These are phyloP conservation scores for Lepidurus couesii DNA, from an alignment of 1,140 invertebrate species.

Conservation along the genomic window DNA sequence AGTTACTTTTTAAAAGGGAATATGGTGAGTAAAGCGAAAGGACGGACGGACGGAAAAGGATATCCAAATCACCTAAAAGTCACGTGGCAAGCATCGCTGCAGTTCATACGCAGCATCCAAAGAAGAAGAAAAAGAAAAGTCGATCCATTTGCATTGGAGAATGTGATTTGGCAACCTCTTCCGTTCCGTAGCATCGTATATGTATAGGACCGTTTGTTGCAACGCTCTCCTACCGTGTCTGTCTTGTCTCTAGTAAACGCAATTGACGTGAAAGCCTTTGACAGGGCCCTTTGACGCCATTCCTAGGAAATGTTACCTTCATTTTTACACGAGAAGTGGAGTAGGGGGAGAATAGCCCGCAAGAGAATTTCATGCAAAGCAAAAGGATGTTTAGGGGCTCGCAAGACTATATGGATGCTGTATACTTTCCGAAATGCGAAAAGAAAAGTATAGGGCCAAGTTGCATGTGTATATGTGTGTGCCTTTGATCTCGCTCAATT, in stretches of 20 bases:
- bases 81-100: not conserved
- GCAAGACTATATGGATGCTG: not conserved
- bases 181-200: not conserved
- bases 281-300: not conserved
- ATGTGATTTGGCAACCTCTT: conserved; percentile 2
- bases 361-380: conserved; percentile 17
- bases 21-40: not conserved
- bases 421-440: not conserved
- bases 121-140: not conserved
- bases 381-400: not conserved
- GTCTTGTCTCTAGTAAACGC: not conserved
- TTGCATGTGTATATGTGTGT: not conserved
- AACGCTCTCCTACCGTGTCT: not conserved
- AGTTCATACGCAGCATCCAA: not conserved
- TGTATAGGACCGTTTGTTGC: not conserved
- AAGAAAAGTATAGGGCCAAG: not conserved
- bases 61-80: not conserved
- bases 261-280: conserved; percentile 22
- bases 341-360: not conserved
- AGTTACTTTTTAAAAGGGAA: no score
- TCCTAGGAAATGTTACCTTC: not conserved
- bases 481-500: conserved; percentile 3
- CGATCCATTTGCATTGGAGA: not conserved
- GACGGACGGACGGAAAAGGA: not conserved
- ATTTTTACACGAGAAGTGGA: not conserved